Conservation (phyloP, 2,113 vertebrate species). For the Sapajus apella region DNA sequence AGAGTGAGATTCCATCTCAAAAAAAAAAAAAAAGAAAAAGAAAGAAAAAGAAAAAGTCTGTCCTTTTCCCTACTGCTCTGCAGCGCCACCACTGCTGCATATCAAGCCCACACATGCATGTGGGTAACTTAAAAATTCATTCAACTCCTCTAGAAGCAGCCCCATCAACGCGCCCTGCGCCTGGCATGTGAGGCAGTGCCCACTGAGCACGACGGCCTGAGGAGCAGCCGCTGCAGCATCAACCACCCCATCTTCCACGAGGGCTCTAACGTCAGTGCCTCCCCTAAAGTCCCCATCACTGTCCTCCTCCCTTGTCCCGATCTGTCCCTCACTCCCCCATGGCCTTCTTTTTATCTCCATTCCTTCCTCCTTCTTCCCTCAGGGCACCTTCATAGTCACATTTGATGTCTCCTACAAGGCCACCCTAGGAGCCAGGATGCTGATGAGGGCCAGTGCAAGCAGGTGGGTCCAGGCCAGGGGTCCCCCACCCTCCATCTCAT, state of each 20-base stretch:
- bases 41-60: not conserved
- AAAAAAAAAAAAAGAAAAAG: not conserved
- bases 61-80: not conserved
- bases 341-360: not conserved
- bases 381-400: constrained; percentile 73
- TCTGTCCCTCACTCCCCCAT: not conserved
- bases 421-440: constrained; percentile 62
- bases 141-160: not conserved
- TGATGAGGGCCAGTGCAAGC: constrained; percentile 53
- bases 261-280: constrained; percentile 76
- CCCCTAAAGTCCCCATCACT: not conserved
- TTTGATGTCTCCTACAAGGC: constrained; percentile 73
- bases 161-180: not conserved
- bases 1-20: too few relatives aligned
- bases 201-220: not conserved
- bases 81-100: not conserved
- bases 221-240: constrained; percentile 82
- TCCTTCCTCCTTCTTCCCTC: not conserved
- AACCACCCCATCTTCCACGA: constrained; percentile 87
- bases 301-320: not conserved
- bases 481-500: too few relatives aligned
- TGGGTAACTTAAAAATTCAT: not conserved
- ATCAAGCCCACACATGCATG: not conserved
- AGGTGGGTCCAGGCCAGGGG: constrained; percentile 72
- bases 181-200: not conserved